Conservation (phyloP, 1,140 invertebrate genomes). For the Pseudomyrmex cubaensis region DNA sequence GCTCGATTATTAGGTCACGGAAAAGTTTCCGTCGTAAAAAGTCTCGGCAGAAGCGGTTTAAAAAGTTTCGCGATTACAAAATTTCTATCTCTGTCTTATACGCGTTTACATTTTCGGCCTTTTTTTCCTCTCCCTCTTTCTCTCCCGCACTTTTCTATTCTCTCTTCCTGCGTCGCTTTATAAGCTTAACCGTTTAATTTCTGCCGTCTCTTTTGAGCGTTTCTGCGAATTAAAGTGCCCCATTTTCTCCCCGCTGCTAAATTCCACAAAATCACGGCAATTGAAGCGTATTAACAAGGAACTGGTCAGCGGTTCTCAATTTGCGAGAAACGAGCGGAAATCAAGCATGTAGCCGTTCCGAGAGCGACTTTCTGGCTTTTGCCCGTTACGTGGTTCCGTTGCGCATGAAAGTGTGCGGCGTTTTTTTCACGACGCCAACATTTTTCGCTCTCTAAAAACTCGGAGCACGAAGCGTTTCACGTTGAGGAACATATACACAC, state of each 20-base stretch:
- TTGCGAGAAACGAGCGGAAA: constrained; percentile 25
- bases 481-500: constrained; percentile 38
- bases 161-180: constrained; percentile 1
- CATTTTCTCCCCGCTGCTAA: constrained; percentile 8
- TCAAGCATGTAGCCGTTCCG: neutral
- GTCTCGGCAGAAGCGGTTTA: constrained; percentile 18
- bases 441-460: constrained; percentile 47
- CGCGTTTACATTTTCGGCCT: neutral
- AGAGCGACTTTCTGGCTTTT: constrained; percentile 26
- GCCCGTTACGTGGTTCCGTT: neutral
- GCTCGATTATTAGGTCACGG: constrained; percentile 20
- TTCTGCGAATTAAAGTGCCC: constrained; percentile 22
- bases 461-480: constrained; percentile 29
- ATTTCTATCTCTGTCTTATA: constrained; percentile 1
- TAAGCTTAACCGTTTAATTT: constrained; percentile 16
- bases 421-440: constrained; percentile 21
- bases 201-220: neutral
- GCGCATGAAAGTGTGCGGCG: neutral
- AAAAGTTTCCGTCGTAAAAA: constrained; percentile 41
- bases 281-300: constrained; percentile 32
- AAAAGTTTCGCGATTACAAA: neutral
- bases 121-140: neutral
- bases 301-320: neutral
- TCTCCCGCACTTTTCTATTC: neutral
- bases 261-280: constrained; percentile 11